phyloP scores from a whole-genome alignment of 2,113 vertebrate genomes.

The Microcebus jonahi region DNA sequence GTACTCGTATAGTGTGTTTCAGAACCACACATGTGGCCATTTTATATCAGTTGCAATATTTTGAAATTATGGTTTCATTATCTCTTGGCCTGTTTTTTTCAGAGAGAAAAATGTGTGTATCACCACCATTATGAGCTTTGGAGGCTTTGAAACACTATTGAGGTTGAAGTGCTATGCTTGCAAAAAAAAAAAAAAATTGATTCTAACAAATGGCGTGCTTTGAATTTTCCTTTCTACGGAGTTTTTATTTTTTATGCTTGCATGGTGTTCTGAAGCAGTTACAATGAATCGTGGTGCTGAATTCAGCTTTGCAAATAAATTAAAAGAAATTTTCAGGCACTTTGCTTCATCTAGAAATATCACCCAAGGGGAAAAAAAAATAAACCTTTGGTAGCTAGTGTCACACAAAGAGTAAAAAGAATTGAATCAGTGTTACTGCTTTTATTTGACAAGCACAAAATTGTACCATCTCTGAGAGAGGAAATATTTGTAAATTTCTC shows the following conservation, averaged over 20 bases:
- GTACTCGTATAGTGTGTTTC: not conserved
- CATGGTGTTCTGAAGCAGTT: conserved; percentile 36
- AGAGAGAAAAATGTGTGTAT: conserved; percentile 35
- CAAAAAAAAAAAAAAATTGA: conserved; percentile 18
- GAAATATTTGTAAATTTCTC: conserved; percentile 31
- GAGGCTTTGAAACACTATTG: conserved; percentile 35
- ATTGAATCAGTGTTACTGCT: conserved; percentile 57
- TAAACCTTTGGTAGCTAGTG: conserved; percentile 35
- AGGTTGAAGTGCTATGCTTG: conserved; percentile 58
- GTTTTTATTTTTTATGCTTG: conserved; percentile 53
- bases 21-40: not conserved
- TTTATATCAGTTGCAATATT: conserved; percentile 41
- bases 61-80: conserved; percentile 70
- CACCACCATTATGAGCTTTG: conserved; percentile 12
- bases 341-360: conserved; percentile 62
- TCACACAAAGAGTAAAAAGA: conserved; percentile 14
- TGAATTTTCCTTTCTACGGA: conserved; percentile 62
- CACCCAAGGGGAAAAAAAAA: not conserved
- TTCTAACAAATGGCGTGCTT: conserved; percentile 61
- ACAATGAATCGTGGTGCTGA: conserved; percentile 43
- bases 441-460: conserved; percentile 59
- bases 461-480: conserved; percentile 28
- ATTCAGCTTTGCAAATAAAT: conserved; percentile 67
- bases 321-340: conserved; percentile 62
- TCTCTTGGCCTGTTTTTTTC: conserved; percentile 50